These are phyloP conservation scores for Zaprionus africanus DNA, from an alignment of 1,140 invertebrate genomes.

Conservation along the genomic window DNA sequence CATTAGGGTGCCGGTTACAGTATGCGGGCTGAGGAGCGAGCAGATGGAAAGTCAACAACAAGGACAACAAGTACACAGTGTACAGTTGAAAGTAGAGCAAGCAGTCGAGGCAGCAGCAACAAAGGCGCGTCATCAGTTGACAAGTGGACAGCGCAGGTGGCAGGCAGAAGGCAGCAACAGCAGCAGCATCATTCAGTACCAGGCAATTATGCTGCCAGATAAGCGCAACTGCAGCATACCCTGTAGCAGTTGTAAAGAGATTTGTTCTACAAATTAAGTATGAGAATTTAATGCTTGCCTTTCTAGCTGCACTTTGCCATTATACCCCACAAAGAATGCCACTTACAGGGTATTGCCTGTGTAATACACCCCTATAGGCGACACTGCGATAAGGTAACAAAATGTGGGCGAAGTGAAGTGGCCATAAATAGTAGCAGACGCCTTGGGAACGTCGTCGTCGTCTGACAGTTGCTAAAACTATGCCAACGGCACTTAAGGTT, in stretches of 20 bases:
- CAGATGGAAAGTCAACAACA: conserved; percentile 61
- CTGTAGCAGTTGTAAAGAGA: not conserved
- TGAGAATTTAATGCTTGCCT: no score
- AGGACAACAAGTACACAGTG: conserved; percentile 11
- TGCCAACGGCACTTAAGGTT: conserved; percentile 60
- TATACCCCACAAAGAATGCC: not conserved
- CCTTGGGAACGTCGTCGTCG: conserved; percentile 55
- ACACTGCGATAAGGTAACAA: conserved; percentile 41
- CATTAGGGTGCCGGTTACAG: not conserved
- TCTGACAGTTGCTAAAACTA: conserved; percentile 62
- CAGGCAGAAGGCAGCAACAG: not conserved
- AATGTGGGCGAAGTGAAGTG: conserved; percentile 58
- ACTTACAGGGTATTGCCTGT: conserved; percentile 18
- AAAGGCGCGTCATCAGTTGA: conserved; percentile 74
- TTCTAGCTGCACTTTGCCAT: not conserved
- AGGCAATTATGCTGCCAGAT: conserved; percentile 1
- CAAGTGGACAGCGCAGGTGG: conserved; percentile 57
- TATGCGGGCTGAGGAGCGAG: not conserved
- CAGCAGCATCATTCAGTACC: not conserved
- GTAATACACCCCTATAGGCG: conserved; percentile 46
- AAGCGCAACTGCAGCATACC: not conserved
- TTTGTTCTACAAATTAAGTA: no score
- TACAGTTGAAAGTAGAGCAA: conserved; percentile 27
- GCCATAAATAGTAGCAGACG: conserved; percentile 71
- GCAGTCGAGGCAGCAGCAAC: conserved; percentile 45